Base-by-base conservation (phyloP, 2,113 vertebrate genomes). In the Bettongia penicillata region DNA sequence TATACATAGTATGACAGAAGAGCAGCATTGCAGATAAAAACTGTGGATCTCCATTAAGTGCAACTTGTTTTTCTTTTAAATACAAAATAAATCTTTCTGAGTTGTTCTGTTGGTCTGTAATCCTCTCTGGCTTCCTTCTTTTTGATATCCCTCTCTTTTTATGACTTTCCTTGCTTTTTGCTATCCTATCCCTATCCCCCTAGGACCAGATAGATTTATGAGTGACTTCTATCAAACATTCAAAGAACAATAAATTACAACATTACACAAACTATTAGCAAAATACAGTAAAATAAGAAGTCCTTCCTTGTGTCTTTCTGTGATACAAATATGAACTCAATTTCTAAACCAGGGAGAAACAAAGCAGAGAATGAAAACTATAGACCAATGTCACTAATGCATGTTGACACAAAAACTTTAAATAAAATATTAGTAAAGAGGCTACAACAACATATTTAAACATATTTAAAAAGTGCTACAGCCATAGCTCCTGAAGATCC, bases 211-310 rank as follows among this genome's bases (percentile, higher is more conserved):
- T 89, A 91, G 50, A 50, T 94, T 95, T 53, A 31, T 90, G 28
- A 50, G 43, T 43, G 47, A 96, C 93, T 28, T 53, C 89, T 61
- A 92, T 53, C 26, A 92, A 84, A 94, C 47, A 91, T 25, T 28
- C 47, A 90, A 55, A 92, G 25, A 94, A 61, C 57, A 61, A 53
- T 24, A 92, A 49, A 68, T 28, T 94, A 28, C 31, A 48, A 95
- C 61, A 28, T 92, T 22, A 37, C 26, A 37, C 0, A 11, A 90
- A 22, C 51, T 55, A 25, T 93, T 61, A 25, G 90, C 90, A 43
- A 57, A 94, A 95, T 8, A 0, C 14, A 53, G 48, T 51, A 93
- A 84, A 51, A 92, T 55, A 51, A 53, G 51, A 43, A 48, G 91
- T 14, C 22, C 53, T 90, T 93, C 90, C 47, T 50, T 53, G 37